phyloP scores from a whole-genome alignment of 2,113 vertebrate species.

The Carassius gibelio region DNA sequence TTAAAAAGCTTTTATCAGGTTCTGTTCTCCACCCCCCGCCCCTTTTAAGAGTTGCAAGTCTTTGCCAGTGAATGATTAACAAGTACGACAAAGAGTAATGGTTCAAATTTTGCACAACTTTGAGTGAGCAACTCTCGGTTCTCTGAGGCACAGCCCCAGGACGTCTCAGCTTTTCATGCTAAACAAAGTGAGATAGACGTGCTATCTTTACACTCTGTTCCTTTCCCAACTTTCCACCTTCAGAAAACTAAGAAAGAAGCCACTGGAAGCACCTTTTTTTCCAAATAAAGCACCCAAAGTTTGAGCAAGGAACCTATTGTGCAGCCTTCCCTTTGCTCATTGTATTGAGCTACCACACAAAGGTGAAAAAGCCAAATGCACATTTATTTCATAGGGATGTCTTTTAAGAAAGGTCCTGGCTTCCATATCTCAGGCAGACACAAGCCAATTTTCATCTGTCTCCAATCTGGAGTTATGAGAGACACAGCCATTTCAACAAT shows the following conservation, averaged over 20 bases:
- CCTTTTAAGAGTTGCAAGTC: conserved; percentile 4
- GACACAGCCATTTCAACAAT: neutral
- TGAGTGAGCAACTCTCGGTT: conserved; percentile 45
- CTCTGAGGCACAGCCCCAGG: conserved; percentile 44
- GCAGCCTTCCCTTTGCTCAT: conserved; percentile 57
- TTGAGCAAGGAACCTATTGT: conserved; percentile 57
- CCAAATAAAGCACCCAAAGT: conserved; percentile 48
- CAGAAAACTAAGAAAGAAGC: conserved; percentile 46
- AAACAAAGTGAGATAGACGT: conserved; percentile 62
- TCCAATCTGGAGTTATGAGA: conserved; percentile 41
- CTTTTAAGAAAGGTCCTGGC: neutral
- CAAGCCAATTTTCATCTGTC: conserved; percentile 7
- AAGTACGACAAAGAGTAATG: conserved; percentile 21
- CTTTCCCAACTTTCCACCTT: conserved; percentile 48
- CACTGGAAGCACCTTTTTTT: neutral
- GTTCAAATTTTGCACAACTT: conserved; percentile 45
- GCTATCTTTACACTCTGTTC: conserved; percentile 57
- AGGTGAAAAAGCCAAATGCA: neutral
- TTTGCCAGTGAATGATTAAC: conserved; percentile 62
- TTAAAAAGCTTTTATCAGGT: conserved; percentile 35
- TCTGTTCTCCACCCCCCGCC: conserved; percentile 15
- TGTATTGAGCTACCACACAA: conserved; percentile 39
- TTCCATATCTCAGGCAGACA: neutral
- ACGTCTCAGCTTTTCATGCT: conserved; percentile 56
- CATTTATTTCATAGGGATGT: neutral